Conservation (phyloP, 2,797 vertebrate species). For the Peromyscus melanophrys region DNA sequence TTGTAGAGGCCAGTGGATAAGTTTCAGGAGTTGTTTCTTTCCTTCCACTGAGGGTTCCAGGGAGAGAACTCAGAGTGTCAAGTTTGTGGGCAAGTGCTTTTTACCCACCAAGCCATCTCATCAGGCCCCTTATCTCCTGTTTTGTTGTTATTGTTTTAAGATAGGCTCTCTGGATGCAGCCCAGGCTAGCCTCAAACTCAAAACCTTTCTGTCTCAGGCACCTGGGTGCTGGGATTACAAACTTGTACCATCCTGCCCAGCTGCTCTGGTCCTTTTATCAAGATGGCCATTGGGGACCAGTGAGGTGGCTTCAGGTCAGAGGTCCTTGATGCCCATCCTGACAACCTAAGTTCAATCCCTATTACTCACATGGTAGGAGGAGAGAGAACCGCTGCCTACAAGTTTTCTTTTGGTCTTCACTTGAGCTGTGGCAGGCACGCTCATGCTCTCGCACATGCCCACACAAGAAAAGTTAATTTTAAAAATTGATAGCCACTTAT, state of each 20-base stretch:
- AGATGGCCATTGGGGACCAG: neutral
- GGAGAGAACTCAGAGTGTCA: neutral
- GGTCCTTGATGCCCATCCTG: neutral
- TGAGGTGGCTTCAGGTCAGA: neutral
- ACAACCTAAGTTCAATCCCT: neutral
- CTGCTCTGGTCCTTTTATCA: neutral
- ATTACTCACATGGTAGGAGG: neutral
- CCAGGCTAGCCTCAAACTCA: neutral
- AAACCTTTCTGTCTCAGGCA: neutral
- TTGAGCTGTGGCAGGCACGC: neutral
- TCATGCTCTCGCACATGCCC: neutral
- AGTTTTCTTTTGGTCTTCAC: neutral
- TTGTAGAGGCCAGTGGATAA: neutral
- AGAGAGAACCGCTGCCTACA: neutral
- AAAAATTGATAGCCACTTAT: constrained; percentile 17
- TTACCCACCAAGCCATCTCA: neutral
- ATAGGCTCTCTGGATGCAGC: neutral
- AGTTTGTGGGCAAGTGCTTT: neutral
- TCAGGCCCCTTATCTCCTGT: neutral
- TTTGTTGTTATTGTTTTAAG: neutral
- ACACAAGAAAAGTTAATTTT: neutral
- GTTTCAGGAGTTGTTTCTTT: neutral
- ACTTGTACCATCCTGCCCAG: neutral
- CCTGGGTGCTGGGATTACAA: neutral
- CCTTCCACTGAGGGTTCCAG: neutral